A percentile compares a stretch with the other conserved stretches of the same genome.
These are phyloP conservation scores for Istiophorus platypterus DNA, from an alignment of 2,113 vertebrate genomes.

Conservation along the genomic window DNA sequence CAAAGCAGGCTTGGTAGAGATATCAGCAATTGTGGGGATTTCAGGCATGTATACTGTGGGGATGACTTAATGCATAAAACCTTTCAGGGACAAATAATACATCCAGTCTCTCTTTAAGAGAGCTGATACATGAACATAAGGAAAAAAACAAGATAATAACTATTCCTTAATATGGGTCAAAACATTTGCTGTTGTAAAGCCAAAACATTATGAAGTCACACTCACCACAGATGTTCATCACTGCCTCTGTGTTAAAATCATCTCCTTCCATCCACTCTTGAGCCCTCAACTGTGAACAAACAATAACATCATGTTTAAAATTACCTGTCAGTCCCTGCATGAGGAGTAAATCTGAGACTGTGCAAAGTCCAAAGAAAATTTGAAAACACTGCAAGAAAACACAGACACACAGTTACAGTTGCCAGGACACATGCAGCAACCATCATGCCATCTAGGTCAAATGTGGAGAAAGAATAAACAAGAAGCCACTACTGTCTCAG, in stretches of 20 bases:
- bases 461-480: constrained; percentile 38
- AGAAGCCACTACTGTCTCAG: constrained; percentile 33
- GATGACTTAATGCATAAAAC: not conserved
- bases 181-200: not conserved
- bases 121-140: not conserved
- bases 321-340: not conserved
- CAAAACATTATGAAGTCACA: not conserved
- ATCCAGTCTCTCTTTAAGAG: too few relatives aligned
- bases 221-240: constrained; percentile 86
- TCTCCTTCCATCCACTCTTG: constrained; percentile 80
- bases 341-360: not conserved
- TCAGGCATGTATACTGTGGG: not conserved
- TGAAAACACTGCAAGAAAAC: not conserved
- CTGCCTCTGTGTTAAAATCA: constrained; percentile 81
- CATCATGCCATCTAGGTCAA: constrained; percentile 61
- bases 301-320: not conserved
- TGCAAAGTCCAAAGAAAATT: not conserved
- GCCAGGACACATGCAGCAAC: constrained; percentile 57
- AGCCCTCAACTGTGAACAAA: constrained; percentile 71
- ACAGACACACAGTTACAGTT: constrained; percentile 21
- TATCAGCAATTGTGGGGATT: not conserved
- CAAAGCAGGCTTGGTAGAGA: not conserved
- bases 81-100: not conserved
- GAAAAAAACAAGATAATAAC: not conserved
- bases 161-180: not conserved